Evolutionary conservation across 1,140 invertebrate genomes (phyloP).

Genomic region (Drosophila takahashii): DNA sequence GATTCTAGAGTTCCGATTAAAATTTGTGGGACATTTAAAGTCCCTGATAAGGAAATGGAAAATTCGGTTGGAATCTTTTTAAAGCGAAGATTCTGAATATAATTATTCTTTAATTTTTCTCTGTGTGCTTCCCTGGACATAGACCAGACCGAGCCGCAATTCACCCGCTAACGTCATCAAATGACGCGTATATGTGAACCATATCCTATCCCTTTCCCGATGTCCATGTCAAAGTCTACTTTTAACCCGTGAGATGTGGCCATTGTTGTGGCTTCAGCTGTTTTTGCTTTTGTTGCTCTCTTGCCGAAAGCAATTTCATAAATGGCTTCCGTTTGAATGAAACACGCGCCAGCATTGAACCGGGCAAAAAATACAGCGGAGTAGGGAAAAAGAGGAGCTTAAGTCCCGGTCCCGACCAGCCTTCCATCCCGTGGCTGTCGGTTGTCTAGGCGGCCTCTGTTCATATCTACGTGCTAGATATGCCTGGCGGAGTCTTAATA

Average conservation of each 20-base stretch:
- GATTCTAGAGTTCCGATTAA: too few relatives aligned
- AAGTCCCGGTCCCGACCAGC: constrained; percentile 8
- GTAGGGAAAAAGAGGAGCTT: constrained; percentile 1
- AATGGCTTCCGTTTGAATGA: constrained; percentile 74
- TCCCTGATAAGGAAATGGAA: too few relatives aligned
- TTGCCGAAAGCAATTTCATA: constrained; percentile 78
- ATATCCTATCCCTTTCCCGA: constrained; percentile 3
- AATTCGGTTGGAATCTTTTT: too few relatives aligned
- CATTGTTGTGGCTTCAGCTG: constrained; percentile 25
- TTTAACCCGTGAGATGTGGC: constrained; percentile 42
- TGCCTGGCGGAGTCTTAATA: constrained; percentile 51
- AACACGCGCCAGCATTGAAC: constrained; percentile 55
- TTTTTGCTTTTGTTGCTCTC: constrained; percentile 33
- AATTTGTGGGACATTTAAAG: too few relatives aligned
- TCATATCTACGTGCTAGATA: constrained; percentile 41
- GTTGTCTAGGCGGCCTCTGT: constrained; percentile 37
- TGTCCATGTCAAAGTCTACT: constrained; percentile 60
- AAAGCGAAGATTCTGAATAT: too few relatives aligned
- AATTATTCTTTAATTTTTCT: not conserved
- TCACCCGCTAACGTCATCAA: constrained; percentile 57
- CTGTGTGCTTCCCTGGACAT: constrained; percentile 19
- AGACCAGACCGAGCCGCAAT: constrained; percentile 31
- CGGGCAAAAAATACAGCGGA: not conserved
- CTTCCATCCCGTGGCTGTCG: constrained; percentile 19
- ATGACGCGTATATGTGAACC: constrained; percentile 44